These are phyloP conservation scores for Lasioglossum malachurum DNA, from an alignment of 2,888 invertebrate species.

Conservation along the genomic window DNA sequence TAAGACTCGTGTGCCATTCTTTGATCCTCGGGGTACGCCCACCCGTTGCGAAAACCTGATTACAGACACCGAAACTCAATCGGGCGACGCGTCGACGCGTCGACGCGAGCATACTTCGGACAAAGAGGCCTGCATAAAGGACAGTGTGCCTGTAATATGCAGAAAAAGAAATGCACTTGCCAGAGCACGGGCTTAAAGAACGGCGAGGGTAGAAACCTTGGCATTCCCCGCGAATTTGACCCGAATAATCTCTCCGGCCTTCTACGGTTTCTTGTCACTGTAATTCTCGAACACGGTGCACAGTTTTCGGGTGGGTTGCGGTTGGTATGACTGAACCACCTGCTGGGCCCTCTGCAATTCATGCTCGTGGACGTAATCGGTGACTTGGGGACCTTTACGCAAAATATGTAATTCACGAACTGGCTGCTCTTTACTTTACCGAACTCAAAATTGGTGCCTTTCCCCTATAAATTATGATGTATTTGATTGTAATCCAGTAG, in stretches of 20 bases:
- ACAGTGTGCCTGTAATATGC: background rate
- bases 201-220: constrained; percentile 65
- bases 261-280: constrained; percentile 28
- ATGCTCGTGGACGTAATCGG: background rate
- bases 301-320: background rate
- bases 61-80: constrained; percentile 69
- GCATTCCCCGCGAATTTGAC: constrained; percentile 65
- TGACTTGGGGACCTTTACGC: background rate
- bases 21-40: constrained; percentile 44
- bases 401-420: background rate
- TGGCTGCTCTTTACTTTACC: no score
- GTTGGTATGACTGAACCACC: background rate
- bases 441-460: no score
- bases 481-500: no score
- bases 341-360: background rate
- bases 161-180: constrained; percentile 46
- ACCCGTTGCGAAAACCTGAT: constrained; percentile 66
- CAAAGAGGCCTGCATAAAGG: background rate
- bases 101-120: background rate
- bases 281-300: background rate
- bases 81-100: constrained; percentile 37
- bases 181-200: background rate
- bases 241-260: constrained; percentile 54
- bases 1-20: constrained; percentile 43
- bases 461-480: no score